Conservation (phyloP, 1,140 invertebrate species). For the Temnothorax nylanderi region DNA sequence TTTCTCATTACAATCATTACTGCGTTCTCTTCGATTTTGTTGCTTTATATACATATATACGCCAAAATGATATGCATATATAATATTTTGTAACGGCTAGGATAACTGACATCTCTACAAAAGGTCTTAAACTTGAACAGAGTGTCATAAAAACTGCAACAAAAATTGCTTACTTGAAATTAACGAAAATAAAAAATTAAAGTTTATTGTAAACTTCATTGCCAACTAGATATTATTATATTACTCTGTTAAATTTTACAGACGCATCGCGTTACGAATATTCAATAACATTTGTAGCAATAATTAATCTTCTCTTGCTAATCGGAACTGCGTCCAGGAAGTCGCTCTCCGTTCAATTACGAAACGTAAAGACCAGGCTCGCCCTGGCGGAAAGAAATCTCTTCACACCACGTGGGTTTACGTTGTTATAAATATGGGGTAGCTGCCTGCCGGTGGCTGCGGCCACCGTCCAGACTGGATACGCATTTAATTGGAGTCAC, state of each 20-base stretch:
- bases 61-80: neutral
- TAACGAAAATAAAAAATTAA: neutral
- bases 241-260: neutral
- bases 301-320: conserved; percentile 4
- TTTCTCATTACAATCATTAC: conserved; percentile 5
- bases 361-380: neutral
- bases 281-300: neutral
- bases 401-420: conserved; percentile 30
- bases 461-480: conserved; percentile 1
- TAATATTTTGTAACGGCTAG: neutral
- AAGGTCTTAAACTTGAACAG: neutral
- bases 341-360: neutral
- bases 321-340: neutral
- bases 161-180: neutral
- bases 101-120: neutral
- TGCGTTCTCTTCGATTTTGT: neutral
- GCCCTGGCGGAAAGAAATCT: neutral
- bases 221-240: neutral
- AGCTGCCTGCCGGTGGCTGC: neutral
- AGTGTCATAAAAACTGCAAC: neutral
- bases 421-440: conserved; percentile 62
- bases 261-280: neutral
- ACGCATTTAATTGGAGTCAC: conserved; percentile 74
- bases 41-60: neutral
- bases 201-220: neutral